Percentiles rank a stretch among this genome's conserved stretches.
These are phyloP conservation scores for Lamellibrachia luymesi DNA, from an alignment of 1,140 invertebrate genomes.

Conservation along the genomic window DNA sequence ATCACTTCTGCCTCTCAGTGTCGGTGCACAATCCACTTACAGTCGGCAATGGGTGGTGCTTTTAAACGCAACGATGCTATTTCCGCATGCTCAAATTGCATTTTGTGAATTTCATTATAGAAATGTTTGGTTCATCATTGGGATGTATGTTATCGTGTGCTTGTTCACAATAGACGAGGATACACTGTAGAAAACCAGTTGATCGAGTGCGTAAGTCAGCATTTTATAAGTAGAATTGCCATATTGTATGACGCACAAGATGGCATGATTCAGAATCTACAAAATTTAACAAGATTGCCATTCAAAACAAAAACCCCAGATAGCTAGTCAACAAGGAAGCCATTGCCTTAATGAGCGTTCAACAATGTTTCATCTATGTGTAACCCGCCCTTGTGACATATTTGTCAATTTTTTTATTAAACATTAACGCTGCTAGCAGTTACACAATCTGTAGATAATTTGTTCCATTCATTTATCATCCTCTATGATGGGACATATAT, in stretches of 20 bases:
- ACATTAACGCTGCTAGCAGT: too few relatives aligned
- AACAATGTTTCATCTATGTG: too few relatives aligned
- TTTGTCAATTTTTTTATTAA: too few relatives aligned
- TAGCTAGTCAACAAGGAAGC: too few relatives aligned
- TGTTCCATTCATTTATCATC: too few relatives aligned
- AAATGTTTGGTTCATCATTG: not conserved
- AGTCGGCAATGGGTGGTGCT: not conserved
- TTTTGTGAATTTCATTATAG: not conserved
- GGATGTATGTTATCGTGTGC: not conserved
- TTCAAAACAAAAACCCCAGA: not conserved
- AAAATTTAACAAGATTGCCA: not conserved
- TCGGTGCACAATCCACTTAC: not conserved
- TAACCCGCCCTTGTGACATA: too few relatives aligned
- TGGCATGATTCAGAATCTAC: not conserved
- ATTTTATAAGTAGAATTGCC: not conserved
- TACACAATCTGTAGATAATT: too few relatives aligned
- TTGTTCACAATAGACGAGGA: not conserved
- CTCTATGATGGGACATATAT: not conserved
- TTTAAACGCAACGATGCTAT: not conserved
- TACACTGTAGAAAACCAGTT: not conserved
- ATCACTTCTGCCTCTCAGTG: not conserved
- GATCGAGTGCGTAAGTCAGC: not conserved
- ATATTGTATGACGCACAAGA: not conserved
- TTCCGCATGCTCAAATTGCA: not conserved
- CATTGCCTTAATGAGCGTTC: too few relatives aligned